Conservation (phyloP, 2,888 invertebrate genomes). For the Eupeodes luniger region DNA sequence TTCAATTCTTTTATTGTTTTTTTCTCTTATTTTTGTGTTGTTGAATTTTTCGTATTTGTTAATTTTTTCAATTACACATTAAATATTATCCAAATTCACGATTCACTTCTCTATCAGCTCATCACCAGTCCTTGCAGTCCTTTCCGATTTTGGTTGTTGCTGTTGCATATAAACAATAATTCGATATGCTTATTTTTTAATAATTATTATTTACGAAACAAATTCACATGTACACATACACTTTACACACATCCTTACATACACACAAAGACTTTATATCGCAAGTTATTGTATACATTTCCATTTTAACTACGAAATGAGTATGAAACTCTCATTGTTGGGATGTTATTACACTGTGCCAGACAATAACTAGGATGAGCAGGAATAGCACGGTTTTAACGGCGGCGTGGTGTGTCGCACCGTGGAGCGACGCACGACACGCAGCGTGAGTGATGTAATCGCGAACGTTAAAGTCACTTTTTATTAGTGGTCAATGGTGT, state of each 20-base stretch:
- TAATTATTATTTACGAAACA: conserved; percentile 10
- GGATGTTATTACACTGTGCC: background rate
- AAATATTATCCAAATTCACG: conserved; percentile 31
- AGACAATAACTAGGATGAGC: too few species aligned
- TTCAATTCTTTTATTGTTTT: conserved; percentile 22
- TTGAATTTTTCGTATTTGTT: background rate
- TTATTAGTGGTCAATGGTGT: conserved; percentile 51
- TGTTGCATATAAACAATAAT: background rate
- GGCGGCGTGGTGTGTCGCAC: background rate
- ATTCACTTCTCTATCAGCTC: conserved; percentile 37
- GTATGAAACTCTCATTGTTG: background rate
- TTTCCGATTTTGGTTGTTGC: background rate
- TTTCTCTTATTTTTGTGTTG: background rate
- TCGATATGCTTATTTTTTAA: conserved; percentile 24
- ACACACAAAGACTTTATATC: background rate
- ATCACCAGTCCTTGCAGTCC: background rate
- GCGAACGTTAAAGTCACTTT: conserved; percentile 46
- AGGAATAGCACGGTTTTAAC: too few species aligned
- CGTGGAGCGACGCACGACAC: background rate
- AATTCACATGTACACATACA: background rate
- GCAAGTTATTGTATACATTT: conserved; percentile 19
- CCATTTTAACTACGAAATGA: conserved; percentile 1
- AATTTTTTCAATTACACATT: conserved; percentile 34
- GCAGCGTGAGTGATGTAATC: conserved; percentile 37
- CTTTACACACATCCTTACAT: background rate